Evolutionary conservation across 2,797 vertebrate species (phyloP).

Genomic region (Coilia nasus): DNA sequence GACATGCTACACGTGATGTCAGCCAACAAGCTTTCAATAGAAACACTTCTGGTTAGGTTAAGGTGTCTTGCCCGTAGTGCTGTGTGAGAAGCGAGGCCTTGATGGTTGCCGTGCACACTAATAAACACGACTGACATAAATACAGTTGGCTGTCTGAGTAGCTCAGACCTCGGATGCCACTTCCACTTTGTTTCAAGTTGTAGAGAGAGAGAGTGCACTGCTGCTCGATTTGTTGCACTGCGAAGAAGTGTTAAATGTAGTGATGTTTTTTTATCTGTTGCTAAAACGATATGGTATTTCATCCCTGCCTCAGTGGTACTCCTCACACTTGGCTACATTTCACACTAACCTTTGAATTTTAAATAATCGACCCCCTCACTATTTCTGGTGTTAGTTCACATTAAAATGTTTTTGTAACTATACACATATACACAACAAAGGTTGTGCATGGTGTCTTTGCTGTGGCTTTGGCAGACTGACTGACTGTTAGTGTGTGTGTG

Average conservation of each 20-base stretch:
- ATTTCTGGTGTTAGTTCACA: background rate
- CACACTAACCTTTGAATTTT: too few species aligned
- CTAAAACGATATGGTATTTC: background rate
- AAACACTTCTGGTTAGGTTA: background rate
- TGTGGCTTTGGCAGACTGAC: background rate
- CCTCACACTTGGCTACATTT: background rate
- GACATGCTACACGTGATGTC: too few species aligned
- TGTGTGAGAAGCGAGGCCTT: background rate
- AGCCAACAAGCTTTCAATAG: background rate
- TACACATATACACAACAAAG: background rate
- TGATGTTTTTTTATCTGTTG: background rate
- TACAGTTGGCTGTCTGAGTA: background rate
- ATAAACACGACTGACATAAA: slow-evolving; percentile 16
- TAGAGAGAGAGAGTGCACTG: background rate
- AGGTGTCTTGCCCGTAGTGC: background rate
- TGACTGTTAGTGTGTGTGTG: slow-evolving; percentile 3
- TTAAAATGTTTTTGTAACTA: too few species aligned
- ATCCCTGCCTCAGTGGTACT: background rate
- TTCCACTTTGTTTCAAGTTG: background rate
- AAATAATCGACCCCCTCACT: background rate
- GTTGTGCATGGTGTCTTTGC: background rate
- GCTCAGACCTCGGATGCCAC: background rate
- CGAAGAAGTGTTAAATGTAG: background rate
- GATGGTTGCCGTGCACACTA: background rate
- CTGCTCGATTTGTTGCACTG: background rate